These are phyloP conservation scores for Spatula clypeata DNA, from an alignment of 2,797 vertebrate species.

Conservation along the genomic window DNA sequence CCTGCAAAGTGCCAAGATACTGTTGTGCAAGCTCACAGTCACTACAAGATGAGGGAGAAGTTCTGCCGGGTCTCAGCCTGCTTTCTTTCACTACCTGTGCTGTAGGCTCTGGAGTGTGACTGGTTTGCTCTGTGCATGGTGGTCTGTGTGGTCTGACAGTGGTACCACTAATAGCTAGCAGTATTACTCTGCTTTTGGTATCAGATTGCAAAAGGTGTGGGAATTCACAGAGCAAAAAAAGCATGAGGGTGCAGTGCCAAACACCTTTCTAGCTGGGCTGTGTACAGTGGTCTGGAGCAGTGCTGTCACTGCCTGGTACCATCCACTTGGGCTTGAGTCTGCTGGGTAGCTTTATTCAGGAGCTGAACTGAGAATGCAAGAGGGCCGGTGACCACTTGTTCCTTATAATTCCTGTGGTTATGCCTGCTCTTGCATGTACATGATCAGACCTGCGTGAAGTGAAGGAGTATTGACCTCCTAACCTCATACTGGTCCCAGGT, in stretches of 20 bases:
- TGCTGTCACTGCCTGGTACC: neutral
- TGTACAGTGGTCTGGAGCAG: neutral
- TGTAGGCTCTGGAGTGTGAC: neutral
- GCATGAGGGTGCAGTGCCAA: neutral
- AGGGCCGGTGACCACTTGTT: neutral
- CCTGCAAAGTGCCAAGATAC: neutral
- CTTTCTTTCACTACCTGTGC: neutral
- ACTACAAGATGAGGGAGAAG: neutral
- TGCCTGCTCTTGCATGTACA: neutral
- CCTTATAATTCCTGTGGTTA: neutral
- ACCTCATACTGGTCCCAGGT: neutral
- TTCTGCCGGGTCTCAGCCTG: neutral
- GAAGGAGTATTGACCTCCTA: neutral
- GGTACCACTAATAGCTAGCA: neutral
- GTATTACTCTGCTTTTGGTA: neutral
- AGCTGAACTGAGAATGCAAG: neutral
- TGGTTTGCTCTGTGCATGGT: neutral
- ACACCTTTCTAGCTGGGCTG: neutral
- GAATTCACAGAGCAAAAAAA: neutral
- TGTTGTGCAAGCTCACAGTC: neutral
- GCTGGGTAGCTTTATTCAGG: neutral
- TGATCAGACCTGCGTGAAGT: neutral
- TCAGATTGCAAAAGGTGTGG: rapidly evolving
- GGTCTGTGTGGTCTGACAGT: neutral
- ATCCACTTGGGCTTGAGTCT: neutral